Percentiles rank a stretch among this genome's conserved stretches.
Evolutionary conservation across 2,797 vertebrate species (phyloP).

Genomic region (Serranus cabrilla): DNA sequence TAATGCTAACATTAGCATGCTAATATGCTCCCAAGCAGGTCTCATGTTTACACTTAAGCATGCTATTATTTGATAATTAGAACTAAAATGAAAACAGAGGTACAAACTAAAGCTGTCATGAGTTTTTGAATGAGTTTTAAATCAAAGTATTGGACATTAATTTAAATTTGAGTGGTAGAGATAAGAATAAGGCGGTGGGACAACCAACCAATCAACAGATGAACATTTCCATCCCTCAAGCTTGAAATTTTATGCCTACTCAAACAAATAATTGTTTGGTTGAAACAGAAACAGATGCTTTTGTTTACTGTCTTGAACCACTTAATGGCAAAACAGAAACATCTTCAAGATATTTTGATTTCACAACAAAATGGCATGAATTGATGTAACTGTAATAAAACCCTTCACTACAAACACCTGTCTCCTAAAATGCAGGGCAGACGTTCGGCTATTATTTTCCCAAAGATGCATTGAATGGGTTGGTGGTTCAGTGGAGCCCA

Average conservation of each 20-base stretch:
- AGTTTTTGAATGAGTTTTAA: not conserved
- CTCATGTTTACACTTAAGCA: not conserved
- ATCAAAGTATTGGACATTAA: not conserved
- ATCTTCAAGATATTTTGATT: slow-evolving; percentile 23
- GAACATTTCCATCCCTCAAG: not conserved
- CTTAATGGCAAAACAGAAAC: slow-evolving; percentile 23
- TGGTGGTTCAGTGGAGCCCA: slow-evolving; percentile 10
- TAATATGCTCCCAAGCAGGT: not conserved
- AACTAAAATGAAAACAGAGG: not conserved
- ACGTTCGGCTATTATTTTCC: slow-evolving; percentile 4
- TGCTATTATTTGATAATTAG: not conserved
- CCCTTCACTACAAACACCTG: slow-evolving; percentile 32
- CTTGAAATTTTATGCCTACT: slow-evolving; percentile 9
- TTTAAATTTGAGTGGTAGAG: not conserved
- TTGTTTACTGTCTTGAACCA: slow-evolving; percentile 31
- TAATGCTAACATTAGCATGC: not conserved
- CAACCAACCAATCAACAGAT: not conserved
- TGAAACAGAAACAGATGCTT: slow-evolving; percentile 21
- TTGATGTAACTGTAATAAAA: slow-evolving; percentile 14
- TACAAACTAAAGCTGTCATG: not conserved
- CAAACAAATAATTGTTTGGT: slow-evolving; percentile 12
- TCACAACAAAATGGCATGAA: slow-evolving; percentile 10
- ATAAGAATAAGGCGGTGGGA: not conserved
- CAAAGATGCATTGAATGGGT: slow-evolving; percentile 3
- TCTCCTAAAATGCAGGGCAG: slow-evolving; percentile 10